Conservation (phyloP, 2,888 invertebrate genomes). For the Xylocampa areola region DNA sequence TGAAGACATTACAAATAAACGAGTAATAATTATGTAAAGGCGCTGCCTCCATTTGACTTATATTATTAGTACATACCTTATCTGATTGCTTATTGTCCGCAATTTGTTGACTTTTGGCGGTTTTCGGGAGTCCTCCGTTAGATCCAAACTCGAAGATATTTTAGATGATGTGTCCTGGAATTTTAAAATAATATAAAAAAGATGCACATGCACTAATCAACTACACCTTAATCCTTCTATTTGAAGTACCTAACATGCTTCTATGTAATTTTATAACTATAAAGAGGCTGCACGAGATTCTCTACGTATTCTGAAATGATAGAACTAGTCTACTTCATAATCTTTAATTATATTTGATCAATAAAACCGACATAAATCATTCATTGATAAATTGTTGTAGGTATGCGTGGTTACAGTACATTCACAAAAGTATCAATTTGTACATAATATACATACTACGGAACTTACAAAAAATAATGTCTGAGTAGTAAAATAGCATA, state of each 20-base stretch:
- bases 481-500: slow-evolving; percentile 4
- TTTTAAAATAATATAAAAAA: slow-evolving; percentile 43
- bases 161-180: slow-evolving; percentile 90
- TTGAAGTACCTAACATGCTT: slow-evolving; percentile 44
- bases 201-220: slow-evolving; percentile 36
- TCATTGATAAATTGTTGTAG: neutral
- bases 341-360: slow-evolving; percentile 6
- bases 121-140: slow-evolving; percentile 88
- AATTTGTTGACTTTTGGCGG: slow-evolving; percentile 92
- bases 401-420: neutral
- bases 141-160: slow-evolving; percentile 90
- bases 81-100: slow-evolving; percentile 93
- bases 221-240: slow-evolving; percentile 26
- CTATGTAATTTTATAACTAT: slow-evolving; percentile 26
- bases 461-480: slow-evolving; percentile 3
- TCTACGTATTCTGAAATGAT: slow-evolving; percentile 40
- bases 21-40: neutral
- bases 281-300: slow-evolving; percentile 37
- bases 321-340: slow-evolving; percentile 32
- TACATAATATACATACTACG: neutral
- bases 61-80: slow-evolving; percentile 87
- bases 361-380: slow-evolving; percentile 12
- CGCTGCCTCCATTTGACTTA: neutral
- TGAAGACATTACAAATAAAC: slow-evolving; percentile 3
- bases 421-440: neutral